Percentiles rank a stretch among this genome's conserved stretches.
These are phyloP conservation scores for Meda fulgida DNA, from an alignment of 2,797 vertebrate species.

Conservation along the genomic window DNA sequence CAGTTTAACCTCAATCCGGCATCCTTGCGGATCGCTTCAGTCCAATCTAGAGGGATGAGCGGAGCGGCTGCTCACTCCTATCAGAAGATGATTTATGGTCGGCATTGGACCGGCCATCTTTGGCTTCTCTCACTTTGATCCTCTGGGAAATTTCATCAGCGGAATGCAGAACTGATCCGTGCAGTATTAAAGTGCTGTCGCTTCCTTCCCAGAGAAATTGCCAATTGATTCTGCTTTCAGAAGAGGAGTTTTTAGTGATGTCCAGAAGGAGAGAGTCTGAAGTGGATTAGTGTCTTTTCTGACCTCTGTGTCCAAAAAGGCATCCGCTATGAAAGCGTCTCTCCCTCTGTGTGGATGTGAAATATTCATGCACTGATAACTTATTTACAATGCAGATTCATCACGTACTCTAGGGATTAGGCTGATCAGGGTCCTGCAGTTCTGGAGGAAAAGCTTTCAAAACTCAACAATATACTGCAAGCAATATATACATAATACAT, in stretches of 20 bases:
- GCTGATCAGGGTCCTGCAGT: not conserved
- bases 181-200: constrained; percentile 35
- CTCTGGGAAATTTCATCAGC: constrained; percentile 49
- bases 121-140: constrained; percentile 48
- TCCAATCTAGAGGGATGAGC: not conserved
- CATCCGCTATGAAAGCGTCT: not conserved
- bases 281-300: constrained; percentile 21
- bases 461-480: too few species aligned
- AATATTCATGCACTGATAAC: constrained; percentile 6
- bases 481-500: too few species aligned
- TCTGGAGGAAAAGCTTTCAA: not conserved
- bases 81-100: constrained; percentile 48
- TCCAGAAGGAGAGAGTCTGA: constrained; percentile 1
- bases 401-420: not conserved
- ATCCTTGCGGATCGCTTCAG: not conserved
- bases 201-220: constrained; percentile 38
- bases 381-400: not conserved
- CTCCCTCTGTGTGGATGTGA: not conserved
- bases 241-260: constrained; percentile 34
- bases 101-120: constrained; percentile 51
- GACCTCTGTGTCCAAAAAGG: constrained; percentile 17
- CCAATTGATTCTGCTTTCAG: constrained; percentile 50
- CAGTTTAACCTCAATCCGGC: not conserved
- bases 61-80: not conserved
- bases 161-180: constrained; percentile 32